Conservation (phyloP, 2,888 invertebrate species). For the Catocala nupta region DNA sequence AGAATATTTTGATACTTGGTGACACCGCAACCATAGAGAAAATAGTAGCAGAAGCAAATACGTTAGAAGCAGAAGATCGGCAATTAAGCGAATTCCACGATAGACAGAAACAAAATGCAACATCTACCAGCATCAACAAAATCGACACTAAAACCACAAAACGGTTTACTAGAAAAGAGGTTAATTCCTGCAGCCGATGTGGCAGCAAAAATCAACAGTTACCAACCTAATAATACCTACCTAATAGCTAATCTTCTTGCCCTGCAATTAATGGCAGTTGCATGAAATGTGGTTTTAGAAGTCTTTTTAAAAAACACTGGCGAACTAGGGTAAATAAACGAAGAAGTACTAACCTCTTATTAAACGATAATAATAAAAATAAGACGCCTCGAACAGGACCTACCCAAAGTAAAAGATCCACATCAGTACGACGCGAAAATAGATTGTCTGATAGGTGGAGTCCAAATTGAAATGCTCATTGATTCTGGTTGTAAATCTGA, state of each 20-base stretch:
- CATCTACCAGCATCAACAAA: not conserved
- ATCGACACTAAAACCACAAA: not conserved
- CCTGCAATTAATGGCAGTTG: not conserved
- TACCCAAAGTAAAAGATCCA: too few species aligned
- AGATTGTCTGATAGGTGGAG: too few species aligned
- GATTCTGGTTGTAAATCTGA: too few species aligned
- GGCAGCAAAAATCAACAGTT: constrained; percentile 14
- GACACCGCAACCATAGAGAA: constrained; percentile 33
- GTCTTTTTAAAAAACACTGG: constrained; percentile 28
- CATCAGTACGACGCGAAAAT: too few species aligned
- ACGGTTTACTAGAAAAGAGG: not conserved
- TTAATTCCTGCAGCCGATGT: not conserved
- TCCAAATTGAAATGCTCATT: too few species aligned
- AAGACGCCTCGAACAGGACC: too few species aligned
- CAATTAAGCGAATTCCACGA: constrained; percentile 6
- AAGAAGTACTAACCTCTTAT: too few species aligned
- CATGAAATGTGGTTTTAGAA: constrained; percentile 6
- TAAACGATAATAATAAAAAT: too few species aligned
- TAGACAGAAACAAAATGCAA: not conserved
- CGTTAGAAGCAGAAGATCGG: constrained; percentile 36
- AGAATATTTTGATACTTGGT: constrained; percentile 39
- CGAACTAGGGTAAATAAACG: too few species aligned
- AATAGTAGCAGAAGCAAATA: constrained; percentile 39
- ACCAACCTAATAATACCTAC: not conserved
- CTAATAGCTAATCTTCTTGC: too few species aligned